A percentile compares a stretch with the other conserved stretches of the same genome.
Conservation (phyloP, 2,888 invertebrate species). For the Notodonta ziczac region DNA sequence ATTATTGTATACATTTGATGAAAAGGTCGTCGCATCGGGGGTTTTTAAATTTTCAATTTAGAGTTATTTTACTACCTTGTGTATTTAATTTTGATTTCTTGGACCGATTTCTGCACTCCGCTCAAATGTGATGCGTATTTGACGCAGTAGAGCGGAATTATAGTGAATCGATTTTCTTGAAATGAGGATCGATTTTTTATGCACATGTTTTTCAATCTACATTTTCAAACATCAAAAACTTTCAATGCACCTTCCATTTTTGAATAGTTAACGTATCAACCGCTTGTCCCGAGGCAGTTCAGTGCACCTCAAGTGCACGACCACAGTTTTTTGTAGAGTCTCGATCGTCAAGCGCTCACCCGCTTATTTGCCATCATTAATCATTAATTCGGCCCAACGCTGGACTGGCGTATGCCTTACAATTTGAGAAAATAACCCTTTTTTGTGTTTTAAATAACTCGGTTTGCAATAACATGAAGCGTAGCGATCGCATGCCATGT, state of each 20-base stretch:
- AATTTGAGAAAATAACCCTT: constrained; percentile 82
- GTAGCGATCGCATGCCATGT: constrained; percentile 50
- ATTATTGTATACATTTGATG: no score
- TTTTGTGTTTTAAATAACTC: constrained; percentile 66
- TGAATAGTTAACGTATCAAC: constrained; percentile 36
- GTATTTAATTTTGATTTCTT: no score
- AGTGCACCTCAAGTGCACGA: constrained; percentile 65
- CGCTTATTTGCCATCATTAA: constrained; percentile 85
- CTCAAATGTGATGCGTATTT: no score
- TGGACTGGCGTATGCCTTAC: constrained; percentile 68
- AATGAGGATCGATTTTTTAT: not conserved
- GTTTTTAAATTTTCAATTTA: no score
- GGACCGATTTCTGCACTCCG: no score
- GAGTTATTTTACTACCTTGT: no score
- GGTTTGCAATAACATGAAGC: constrained; percentile 56
- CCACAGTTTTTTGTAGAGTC: constrained; percentile 67
- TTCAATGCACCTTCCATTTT: constrained; percentile 29
- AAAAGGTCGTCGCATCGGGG: no score
- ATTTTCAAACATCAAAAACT: not conserved
- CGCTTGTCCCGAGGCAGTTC: constrained; percentile 52
- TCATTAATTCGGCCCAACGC: constrained; percentile 80
- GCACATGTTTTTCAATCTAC: not conserved
- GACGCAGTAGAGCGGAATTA: no score
- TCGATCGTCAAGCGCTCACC: constrained; percentile 61
- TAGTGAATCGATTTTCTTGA: no score